These are phyloP conservation scores for Syngnathus typhle DNA, from an alignment of 2,113 vertebrate species.

Conservation along the genomic window DNA sequence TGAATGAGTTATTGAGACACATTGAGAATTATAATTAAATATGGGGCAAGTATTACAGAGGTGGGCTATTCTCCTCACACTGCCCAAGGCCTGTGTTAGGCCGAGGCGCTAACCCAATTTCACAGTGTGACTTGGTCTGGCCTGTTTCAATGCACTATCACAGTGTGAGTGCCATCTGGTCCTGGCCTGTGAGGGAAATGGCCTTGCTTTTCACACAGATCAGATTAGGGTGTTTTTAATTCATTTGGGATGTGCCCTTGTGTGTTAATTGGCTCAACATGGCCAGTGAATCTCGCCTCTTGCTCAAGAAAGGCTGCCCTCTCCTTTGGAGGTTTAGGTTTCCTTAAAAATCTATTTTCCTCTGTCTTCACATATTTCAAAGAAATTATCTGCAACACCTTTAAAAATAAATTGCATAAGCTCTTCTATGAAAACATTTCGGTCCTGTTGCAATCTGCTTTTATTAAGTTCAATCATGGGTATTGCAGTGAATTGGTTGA, in stretches of 20 bases:
- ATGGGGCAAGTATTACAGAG: slow-evolving; percentile 48
- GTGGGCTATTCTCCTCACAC: slow-evolving; percentile 60
- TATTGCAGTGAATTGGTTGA: neutral
- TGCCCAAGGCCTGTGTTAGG: slow-evolving; percentile 63
- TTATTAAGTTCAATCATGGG: neutral
- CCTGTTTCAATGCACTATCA: slow-evolving; percentile 61
- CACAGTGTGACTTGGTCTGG: slow-evolving; percentile 67
- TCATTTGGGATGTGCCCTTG: slow-evolving; percentile 75
- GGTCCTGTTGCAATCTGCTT: neutral
- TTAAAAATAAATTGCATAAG: neutral
- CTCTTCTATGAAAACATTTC: neutral
- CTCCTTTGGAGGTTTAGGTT: slow-evolving; percentile 27
- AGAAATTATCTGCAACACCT: neutral
- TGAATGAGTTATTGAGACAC: slow-evolving; percentile 47
- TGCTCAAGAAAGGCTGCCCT: slow-evolving; percentile 49
- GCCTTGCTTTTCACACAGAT: slow-evolving; percentile 75
- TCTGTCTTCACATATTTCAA: neutral
- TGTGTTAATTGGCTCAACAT: slow-evolving; percentile 78
- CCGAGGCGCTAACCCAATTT: slow-evolving; percentile 76
- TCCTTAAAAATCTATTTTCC: neutral
- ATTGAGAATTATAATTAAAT: slow-evolving; percentile 65
- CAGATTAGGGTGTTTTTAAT: slow-evolving; percentile 76
- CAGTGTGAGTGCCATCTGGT: slow-evolving; percentile 72
- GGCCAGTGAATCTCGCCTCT: slow-evolving; percentile 64
- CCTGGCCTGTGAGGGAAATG: slow-evolving; percentile 67